Evolutionary conservation across 2,888 invertebrate genomes (phyloP).

Genomic region (Stenchaetothrips biformis): DNA sequence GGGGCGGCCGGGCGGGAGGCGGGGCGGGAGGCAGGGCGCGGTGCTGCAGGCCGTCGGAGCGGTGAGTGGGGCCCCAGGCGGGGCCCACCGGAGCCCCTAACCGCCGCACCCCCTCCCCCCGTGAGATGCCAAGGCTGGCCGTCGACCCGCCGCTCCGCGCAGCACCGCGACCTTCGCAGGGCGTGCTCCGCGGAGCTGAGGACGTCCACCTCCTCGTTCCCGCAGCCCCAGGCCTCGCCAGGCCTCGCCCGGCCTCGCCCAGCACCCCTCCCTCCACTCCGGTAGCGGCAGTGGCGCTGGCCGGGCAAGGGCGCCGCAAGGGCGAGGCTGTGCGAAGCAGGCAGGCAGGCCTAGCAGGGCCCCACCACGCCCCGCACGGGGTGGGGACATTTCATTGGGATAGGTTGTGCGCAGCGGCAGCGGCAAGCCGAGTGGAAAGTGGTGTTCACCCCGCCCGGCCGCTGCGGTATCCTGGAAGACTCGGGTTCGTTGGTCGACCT

Average conservation of each 20-base stretch:
- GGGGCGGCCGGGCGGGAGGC: background rate
- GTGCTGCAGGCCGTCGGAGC: background rate
- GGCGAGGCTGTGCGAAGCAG: background rate
- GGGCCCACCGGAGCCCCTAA: background rate
- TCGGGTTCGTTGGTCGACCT: constrained; percentile 8
- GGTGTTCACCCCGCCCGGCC: background rate
- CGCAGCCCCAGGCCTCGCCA: too few species aligned
- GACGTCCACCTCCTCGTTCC: background rate
- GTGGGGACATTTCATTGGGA: constrained; percentile 3
- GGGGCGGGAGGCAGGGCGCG: background rate
- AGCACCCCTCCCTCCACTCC: background rate
- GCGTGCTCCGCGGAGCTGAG: background rate
- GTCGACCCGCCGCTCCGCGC: background rate
- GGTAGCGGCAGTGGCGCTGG: constrained; percentile 13
- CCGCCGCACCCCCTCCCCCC: too few species aligned
- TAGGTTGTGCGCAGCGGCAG: background rate
- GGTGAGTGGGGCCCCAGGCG: background rate
- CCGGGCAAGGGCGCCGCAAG: constrained; percentile 1
- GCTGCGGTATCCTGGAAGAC: background rate
- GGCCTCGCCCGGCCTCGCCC: background rate
- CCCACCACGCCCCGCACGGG: background rate
- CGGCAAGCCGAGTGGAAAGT: background rate
- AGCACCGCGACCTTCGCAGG: background rate
- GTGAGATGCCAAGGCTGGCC: constrained; percentile 1
- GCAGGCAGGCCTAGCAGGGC: too few species aligned